Conservation (phyloP, 2,113 vertebrate species). For the Cathartes aura region DNA sequence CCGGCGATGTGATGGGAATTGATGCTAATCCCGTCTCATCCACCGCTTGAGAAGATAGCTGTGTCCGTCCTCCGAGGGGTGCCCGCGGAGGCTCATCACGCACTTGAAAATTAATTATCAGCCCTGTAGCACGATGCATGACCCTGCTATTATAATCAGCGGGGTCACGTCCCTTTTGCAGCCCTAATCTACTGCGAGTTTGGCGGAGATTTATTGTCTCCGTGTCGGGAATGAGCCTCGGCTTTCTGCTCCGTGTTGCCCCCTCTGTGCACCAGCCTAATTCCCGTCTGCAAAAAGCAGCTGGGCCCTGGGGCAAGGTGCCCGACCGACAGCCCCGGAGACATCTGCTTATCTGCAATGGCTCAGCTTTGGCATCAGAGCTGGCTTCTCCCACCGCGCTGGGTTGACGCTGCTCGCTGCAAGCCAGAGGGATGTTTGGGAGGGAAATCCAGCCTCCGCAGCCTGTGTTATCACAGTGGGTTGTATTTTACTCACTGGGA, state of each 20-base stretch:
- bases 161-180: constrained; percentile 14
- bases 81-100: not conserved
- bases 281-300: not conserved
- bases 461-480: accelerated
- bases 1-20: not conserved
- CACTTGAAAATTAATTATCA: constrained; percentile 68
- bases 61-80: not conserved
- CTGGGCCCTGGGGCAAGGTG: not conserved
- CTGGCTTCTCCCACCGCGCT: accelerated
- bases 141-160: constrained; percentile 56
- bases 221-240: not conserved
- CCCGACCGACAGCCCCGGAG: not conserved
- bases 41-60: not conserved
- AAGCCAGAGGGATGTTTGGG: not conserved
- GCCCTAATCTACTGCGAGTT: not conserved
- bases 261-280: not conserved
- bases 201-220: constrained; percentile 46
- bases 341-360: not conserved
- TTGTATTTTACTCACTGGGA: not conserved
- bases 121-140: not conserved
- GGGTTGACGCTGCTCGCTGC: not conserved
- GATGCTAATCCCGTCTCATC: constrained; percentile 5
- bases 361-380: not conserved
- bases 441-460: not conserved
- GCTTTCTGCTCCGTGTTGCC: not conserved